These are phyloP conservation scores for Neoniphon sammara DNA, from an alignment of 2,797 vertebrate genomes.

Conservation along the genomic window DNA sequence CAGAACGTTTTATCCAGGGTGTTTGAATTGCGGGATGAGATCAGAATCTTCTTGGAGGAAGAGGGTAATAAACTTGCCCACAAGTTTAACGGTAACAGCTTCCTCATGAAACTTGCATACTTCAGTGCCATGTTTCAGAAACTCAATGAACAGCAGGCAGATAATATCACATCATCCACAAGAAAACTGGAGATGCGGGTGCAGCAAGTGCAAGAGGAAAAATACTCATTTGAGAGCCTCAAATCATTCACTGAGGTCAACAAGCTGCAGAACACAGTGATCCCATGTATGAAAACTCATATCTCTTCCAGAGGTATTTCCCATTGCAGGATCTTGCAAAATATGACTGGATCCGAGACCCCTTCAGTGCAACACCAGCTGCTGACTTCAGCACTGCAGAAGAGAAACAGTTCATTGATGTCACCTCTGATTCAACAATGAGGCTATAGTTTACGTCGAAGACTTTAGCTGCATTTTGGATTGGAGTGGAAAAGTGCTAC, in stretches of 20 bases:
- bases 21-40: not conserved
- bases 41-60: conserved; percentile 23
- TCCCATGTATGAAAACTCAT: conserved; percentile 17
- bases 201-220: conserved; percentile 12
- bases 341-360: conserved; percentile 25
- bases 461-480: conserved; percentile 56
- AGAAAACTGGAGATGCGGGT: conserved; percentile 25
- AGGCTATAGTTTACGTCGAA: conserved; percentile 34
- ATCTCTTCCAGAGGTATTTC: conserved; percentile 23
- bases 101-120: conserved; percentile 41
- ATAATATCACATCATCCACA: conserved; percentile 21
- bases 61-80: conserved; percentile 4
- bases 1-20: not conserved
- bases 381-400: conserved; percentile 28
- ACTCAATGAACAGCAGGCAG: conserved; percentile 34
- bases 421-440: conserved; percentile 35
- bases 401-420: conserved; percentile 40
- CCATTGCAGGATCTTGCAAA: conserved; percentile 3
- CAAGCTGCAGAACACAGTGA: conserved; percentile 42
- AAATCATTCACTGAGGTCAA: conserved; percentile 31
- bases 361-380: conserved; percentile 38
- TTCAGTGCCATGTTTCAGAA: conserved; percentile 50
- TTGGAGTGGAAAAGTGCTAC: conserved; percentile 46
- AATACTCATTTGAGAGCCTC: conserved; percentile 26
- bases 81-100: conserved; percentile 14